Percentiles rank a stretch among this genome's conserved stretches.
Conservation (phyloP, 2,797 vertebrate genomes). For the Platyrinchus mystaceus region DNA sequence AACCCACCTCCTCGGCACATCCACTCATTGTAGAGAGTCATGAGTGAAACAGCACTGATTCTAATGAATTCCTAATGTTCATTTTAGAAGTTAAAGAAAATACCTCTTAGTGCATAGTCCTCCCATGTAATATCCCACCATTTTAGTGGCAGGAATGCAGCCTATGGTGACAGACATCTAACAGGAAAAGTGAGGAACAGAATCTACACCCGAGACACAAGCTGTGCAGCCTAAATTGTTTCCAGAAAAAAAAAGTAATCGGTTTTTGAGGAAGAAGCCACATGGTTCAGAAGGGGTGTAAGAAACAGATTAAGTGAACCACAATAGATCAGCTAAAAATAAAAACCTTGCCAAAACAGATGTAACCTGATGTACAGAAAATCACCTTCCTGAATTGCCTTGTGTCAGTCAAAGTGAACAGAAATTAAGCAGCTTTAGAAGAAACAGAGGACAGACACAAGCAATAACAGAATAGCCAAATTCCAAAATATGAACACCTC, state of each 20-base stretch:
- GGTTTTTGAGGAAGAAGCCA: neutral
- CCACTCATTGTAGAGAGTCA: neutral
- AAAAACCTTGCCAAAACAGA: neutral
- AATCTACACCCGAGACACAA: neutral
- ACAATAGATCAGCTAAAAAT: neutral
- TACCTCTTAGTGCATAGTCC: neutral
- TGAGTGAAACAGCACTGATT: neutral
- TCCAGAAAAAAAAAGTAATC: neutral
- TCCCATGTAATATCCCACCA: neutral
- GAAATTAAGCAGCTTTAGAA: neutral
- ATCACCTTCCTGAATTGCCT: neutral
- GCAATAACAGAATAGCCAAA: neutral
- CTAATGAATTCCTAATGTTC: neutral
- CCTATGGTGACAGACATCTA: neutral
- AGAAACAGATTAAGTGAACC: neutral
- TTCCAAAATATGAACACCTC: neutral
- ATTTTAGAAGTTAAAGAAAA: neutral
- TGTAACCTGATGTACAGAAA: neutral
- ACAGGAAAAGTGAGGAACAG: neutral
- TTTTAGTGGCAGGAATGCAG: neutral
- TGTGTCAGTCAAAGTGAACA: neutral
- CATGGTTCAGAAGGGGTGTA: neutral
- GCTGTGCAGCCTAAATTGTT: neutral
- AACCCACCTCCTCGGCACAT: neutral
- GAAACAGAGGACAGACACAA: neutral